phyloP scores from a whole-genome alignment of 2,113 vertebrate species.

The Gavia stellata region DNA sequence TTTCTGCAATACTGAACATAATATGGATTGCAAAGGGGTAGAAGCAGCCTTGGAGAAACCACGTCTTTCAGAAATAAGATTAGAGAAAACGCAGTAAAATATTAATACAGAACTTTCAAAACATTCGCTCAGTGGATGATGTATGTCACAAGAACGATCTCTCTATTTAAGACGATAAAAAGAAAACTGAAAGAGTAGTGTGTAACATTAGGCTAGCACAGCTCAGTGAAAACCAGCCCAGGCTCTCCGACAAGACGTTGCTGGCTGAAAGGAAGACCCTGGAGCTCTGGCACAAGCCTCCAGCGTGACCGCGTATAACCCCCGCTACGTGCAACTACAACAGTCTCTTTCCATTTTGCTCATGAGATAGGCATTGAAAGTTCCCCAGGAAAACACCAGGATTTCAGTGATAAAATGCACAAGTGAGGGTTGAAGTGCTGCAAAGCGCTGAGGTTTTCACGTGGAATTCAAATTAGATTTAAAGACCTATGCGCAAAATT shows the following conservation, averaged over 20 bases:
- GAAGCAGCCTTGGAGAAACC: neutral
- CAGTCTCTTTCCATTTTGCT: neutral
- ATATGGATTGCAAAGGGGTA: neutral
- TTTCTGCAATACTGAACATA: neutral
- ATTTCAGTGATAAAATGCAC: neutral
- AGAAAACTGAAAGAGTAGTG: neutral
- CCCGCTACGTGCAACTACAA: neutral
- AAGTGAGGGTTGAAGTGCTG: neutral
- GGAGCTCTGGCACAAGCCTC: neutral
- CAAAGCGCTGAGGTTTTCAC: neutral
- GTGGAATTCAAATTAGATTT: conserved; percentile 16
- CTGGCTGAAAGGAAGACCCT: neutral
- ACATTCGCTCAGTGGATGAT: neutral
- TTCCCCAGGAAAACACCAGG: neutral
- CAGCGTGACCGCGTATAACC: neutral
- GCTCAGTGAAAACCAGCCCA: neutral
- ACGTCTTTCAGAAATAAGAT: conserved; percentile 1
- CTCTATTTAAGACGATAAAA: neutral
- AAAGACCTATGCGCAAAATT: neutral
- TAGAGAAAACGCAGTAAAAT: conserved; percentile 41
- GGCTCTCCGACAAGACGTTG: neutral
- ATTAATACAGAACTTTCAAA: conserved; percentile 24
- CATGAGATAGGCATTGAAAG: neutral
- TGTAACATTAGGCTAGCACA: neutral
- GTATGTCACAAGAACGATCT: neutral